Base-by-base conservation (phyloP, 2,888 invertebrate species). In the Neoitamus cyanurus region DNA sequence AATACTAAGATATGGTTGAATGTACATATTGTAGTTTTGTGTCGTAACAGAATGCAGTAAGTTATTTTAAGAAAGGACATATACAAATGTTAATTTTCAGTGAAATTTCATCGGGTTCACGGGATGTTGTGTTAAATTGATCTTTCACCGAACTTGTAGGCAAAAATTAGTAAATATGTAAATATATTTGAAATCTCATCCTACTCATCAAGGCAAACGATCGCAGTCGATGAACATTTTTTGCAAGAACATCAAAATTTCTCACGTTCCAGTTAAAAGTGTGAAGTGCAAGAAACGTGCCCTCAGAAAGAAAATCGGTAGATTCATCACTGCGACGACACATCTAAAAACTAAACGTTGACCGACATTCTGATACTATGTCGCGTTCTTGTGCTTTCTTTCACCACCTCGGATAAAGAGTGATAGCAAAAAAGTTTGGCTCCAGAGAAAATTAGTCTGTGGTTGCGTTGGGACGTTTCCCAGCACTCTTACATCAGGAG, bases 281-380 rank as follows among this genome's bases (percentile, higher is more conserved):
- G 36, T 36, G 36, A 36, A 73, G 25, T 31, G 31, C 2, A 34
- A 25, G 30, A 70, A 70, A 13, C 28, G n/a, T 2, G 20, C 0
- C 7, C 9, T 48, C 6, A 15, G 48, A 25, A 28, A 70, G 6
- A 70, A 70, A 70, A 31, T 31, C 30, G 5, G 30, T 34, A 70
- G 5, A 58, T 20, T 58, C 58, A 28, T 31, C 70, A 58, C 30
- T 36, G 20, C 13, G 30, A 36, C 11, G 25, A 37, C 69, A 82
- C 25, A 34, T 82, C 20, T 68, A 82, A 82, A 83, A 72, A 83
- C 42, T 72, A 83, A 83, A 72, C 25, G 48, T n/a, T 83, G 83
- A 72, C 83, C 83, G 83, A 83, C 42, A 83, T 83, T 83, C 46
- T 46, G 36, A 11, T 4, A 3, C 30, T 3, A 9, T 20, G 58